These are phyloP conservation scores for Tenthredo mesomela DNA, from an alignment of 2,888 invertebrate species.

Conservation along the genomic window DNA sequence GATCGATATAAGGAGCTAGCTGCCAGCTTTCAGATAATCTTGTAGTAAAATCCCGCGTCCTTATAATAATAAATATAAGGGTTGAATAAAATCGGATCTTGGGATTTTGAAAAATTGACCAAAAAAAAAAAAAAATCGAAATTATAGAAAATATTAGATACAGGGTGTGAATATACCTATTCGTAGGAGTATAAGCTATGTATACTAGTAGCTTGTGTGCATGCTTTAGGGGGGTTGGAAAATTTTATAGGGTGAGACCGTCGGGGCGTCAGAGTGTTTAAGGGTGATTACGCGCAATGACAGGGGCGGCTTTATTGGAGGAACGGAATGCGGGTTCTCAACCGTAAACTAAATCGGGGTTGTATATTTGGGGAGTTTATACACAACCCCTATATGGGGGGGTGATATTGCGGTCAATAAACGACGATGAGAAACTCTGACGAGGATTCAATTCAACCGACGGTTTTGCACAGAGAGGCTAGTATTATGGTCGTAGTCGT, in stretches of 20 bases:
- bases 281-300: constrained; percentile 77
- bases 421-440: constrained; percentile 72
- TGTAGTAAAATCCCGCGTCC: too few species aligned
- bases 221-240: not conserved
- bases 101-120: too few species aligned
- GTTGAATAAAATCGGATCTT: too few species aligned
- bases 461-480: constrained; percentile 61
- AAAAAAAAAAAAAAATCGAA: too few species aligned
- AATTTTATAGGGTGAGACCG: constrained; percentile 53
- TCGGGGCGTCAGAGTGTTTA: constrained; percentile 77
- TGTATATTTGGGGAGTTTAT: not conserved
- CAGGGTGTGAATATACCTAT: too few species aligned
- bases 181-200: constrained; percentile 49
- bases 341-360: not conserved
- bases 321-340: constrained; percentile 70
- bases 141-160: too few species aligned
- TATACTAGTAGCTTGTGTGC: too few species aligned
- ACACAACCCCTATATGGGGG: not conserved
- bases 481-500: constrained; percentile 67
- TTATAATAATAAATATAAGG: too few species aligned
- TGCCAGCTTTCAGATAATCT: too few species aligned
- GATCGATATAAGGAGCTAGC: too few species aligned
- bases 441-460: constrained; percentile 74
- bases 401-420: not conserved
- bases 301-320: constrained; percentile 76